A percentile compares a stretch with the other conserved stretches of the same genome.
Conservation (phyloP, 1,140 invertebrate species). For the Pogonognathellus flavescens region DNA sequence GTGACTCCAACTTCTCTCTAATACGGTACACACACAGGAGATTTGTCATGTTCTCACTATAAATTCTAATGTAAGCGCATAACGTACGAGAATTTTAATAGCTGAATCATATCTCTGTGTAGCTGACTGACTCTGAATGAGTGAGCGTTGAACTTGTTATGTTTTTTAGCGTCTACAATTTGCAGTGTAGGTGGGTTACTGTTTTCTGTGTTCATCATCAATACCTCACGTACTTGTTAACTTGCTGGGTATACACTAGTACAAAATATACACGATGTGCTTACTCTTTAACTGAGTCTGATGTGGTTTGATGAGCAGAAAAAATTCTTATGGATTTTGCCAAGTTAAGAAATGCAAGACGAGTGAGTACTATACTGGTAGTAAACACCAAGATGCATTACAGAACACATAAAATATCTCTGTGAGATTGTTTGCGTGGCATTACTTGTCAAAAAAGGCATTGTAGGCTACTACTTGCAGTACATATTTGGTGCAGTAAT, state of each 20-base stretch:
- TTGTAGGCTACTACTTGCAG: not conserved
- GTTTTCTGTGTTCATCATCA: not conserved
- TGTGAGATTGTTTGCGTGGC: not conserved
- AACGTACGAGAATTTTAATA: not conserved
- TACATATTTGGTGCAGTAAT: constrained; percentile 7
- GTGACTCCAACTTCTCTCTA: constrained; percentile 27
- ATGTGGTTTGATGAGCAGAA: constrained; percentile 3
- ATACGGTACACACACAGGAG: constrained; percentile 13
- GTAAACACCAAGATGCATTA: too few relatives aligned
- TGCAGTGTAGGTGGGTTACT: constrained; percentile 10
- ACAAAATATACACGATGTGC: not conserved
- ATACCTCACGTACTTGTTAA: constrained; percentile 1
- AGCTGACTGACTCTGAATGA: not conserved
- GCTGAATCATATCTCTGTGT: not conserved
- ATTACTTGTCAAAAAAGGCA: not conserved
- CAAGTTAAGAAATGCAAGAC: not conserved
- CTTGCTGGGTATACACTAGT: not conserved
- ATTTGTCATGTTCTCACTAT: constrained; percentile 22
- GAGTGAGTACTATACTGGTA: not conserved
- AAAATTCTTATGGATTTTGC: not conserved
- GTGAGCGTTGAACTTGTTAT: constrained; percentile 27
- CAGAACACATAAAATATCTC: too few relatives aligned
- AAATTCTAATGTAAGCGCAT: not conserved
- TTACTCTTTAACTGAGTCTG: not conserved
- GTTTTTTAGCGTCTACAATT: not conserved